Evolutionary conservation across 2,888 invertebrate genomes (phyloP).

Genomic region (Synergus gifuensis): DNA sequence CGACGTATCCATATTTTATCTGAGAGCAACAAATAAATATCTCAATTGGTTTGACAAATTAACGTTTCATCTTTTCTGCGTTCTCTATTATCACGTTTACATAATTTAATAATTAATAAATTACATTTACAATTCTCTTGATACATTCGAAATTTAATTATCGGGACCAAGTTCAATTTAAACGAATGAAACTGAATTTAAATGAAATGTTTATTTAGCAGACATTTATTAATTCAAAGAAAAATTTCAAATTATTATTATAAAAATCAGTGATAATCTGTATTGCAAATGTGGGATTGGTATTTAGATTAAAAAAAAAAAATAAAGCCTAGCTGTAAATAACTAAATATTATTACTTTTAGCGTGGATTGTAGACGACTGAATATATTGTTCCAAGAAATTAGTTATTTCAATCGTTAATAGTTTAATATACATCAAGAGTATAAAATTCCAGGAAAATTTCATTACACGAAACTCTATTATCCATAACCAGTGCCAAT

Average conservation of each 20-base stretch:
- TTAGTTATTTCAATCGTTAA: constrained; percentile 28
- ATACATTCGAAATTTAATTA: too few relatives aligned
- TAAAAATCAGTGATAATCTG: too few relatives aligned
- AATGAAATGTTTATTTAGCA: background rate
- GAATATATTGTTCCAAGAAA: constrained; percentile 19
- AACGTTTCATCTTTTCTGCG: constrained; percentile 35
- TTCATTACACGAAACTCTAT: constrained; percentile 37
- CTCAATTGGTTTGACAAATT: constrained; percentile 43
- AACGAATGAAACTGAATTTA: background rate
- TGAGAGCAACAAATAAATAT: constrained; percentile 48
- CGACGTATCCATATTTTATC: constrained; percentile 72
- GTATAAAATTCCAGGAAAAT: constrained; percentile 20
- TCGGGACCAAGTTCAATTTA: too few relatives aligned
- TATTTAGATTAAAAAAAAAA: background rate
- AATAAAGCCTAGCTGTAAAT: background rate
- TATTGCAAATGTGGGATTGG: background rate
- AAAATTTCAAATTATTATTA: background rate
- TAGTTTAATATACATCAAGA: constrained; percentile 11
- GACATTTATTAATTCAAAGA: background rate
- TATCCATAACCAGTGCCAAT: background rate
- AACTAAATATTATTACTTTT: constrained; percentile 12
- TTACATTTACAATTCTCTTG: too few relatives aligned
- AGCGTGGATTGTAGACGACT: background rate
- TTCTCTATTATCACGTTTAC: background rate
- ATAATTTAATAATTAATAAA: too few relatives aligned